Conservation (phyloP, 2,113 vertebrate species). For the Pollachius pollachius region DNA sequence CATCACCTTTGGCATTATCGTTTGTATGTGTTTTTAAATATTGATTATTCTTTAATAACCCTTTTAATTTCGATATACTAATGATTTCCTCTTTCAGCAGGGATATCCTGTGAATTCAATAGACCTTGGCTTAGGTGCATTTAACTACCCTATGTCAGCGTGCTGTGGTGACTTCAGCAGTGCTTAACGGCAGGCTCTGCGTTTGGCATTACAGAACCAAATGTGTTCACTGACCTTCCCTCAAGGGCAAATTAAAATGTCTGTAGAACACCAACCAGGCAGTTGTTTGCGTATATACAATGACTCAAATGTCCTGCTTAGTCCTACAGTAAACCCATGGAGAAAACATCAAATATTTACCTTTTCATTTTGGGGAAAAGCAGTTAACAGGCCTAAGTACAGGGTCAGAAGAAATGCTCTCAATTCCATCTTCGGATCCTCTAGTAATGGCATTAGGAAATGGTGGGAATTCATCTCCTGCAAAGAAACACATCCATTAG, state of each 20-base stretch:
- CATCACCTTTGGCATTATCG: too few relatives aligned
- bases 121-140: too few relatives aligned
- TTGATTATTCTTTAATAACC: too few relatives aligned
- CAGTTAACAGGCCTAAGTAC: slow-evolving; percentile 77
- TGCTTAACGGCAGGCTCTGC: slow-evolving; percentile 34
- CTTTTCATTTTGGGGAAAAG: slow-evolving; percentile 74
- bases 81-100: too few relatives aligned
- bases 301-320: slow-evolving; percentile 15
- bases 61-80: too few relatives aligned
- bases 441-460: slow-evolving; percentile 65
- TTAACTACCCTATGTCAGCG: slow-evolving; percentile 14
- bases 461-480: slow-evolving; percentile 68
- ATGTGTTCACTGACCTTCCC: slow-evolving; percentile 63
- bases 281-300: slow-evolving; percentile 17
- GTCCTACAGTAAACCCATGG: slow-evolving; percentile 12
- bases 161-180: slow-evolving; percentile 40
- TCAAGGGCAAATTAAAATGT: slow-evolving; percentile 62
- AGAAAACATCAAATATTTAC: slow-evolving; percentile 75
- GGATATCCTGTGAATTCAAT: too few relatives aligned
- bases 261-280: slow-evolving; percentile 24
- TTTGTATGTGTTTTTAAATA: too few relatives aligned
- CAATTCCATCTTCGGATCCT: slow-evolving; percentile 79
- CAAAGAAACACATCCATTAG: slow-evolving; percentile 71
- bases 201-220: slow-evolving; percentile 29
- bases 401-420: slow-evolving; percentile 69